These are phyloP conservation scores for Andrena haemorrhoa DNA, from an alignment of 2,888 invertebrate genomes.

Conservation along the genomic window DNA sequence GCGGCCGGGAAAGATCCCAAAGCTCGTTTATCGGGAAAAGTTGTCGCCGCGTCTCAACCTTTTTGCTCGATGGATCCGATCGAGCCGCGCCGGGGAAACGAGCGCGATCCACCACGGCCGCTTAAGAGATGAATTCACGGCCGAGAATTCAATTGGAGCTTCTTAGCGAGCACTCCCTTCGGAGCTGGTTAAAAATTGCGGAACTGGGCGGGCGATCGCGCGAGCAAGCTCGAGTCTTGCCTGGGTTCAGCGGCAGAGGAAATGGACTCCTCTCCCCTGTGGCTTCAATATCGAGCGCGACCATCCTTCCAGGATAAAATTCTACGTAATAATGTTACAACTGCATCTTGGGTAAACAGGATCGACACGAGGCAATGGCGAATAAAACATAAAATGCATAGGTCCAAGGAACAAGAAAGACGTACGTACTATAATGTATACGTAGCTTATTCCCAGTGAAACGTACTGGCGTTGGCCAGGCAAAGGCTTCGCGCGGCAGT, in stretches of 20 bases:
- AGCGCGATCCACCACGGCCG: background rate
- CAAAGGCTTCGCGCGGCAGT: background rate
- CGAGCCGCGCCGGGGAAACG: background rate
- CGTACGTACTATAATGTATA: too few relatives aligned
- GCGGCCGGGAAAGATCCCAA: constrained; percentile 37
- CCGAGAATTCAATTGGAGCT: background rate
- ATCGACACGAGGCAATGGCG: too few relatives aligned
- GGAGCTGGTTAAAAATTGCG: background rate
- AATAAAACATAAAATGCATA: too few relatives aligned
- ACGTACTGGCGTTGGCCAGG: background rate
- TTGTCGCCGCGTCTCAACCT: constrained; percentile 17
- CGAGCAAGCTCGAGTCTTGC: background rate
- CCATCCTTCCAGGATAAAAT: too few relatives aligned
- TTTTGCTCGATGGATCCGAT: constrained; percentile 1
- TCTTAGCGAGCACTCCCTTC: background rate
- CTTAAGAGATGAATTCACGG: background rate
- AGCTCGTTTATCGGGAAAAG: constrained; percentile 45
- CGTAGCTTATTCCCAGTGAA: background rate
- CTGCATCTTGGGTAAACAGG: too few relatives aligned
- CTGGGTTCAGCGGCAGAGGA: background rate
- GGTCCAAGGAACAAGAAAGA: too few relatives aligned
- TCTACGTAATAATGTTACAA: too few relatives aligned
- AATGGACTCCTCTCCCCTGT: too few relatives aligned
- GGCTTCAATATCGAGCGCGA: too few relatives aligned
- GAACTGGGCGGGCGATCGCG: constrained; percentile 7